Evolutionary conservation across 1,140 invertebrate genomes (phyloP).

Genomic region (Formica selysi): DNA sequence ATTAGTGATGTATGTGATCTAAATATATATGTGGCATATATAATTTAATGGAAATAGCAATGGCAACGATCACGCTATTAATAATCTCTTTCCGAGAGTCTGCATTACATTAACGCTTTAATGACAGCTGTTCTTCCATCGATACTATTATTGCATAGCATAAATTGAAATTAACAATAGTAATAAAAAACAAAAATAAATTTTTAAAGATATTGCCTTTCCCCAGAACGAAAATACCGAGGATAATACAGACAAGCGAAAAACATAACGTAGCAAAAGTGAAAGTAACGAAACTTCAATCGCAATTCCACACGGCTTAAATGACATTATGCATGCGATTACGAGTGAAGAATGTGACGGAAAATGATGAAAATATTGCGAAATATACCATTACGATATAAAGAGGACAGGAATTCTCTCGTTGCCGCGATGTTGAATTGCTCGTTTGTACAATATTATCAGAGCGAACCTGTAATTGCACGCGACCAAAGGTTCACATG

Average conservation of each 20-base stretch:
- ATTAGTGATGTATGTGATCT: neutral
- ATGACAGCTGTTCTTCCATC: neutral
- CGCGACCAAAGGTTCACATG: conserved; percentile 23
- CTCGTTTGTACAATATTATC: neutral
- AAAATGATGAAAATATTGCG: conserved; percentile 21
- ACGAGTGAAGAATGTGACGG: neutral
- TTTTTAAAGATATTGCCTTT: neutral
- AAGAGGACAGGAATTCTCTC: conserved; percentile 8
- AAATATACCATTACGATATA: neutral
- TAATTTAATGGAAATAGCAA: conserved; percentile 31
- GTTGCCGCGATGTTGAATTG: neutral
- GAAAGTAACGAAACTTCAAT: conserved; percentile 3
- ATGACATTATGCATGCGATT: conserved; percentile 26
- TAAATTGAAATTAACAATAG: neutral
- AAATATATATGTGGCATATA: neutral
- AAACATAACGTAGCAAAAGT: neutral
- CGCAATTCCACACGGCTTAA: conserved; percentile 8
- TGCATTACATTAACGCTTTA: neutral
- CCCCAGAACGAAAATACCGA: neutral
- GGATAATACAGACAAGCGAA: neutral
- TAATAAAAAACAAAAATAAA: neutral
- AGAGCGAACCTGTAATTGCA: conserved; percentile 36
- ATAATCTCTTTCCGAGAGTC: conserved; percentile 12
- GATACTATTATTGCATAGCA: neutral
- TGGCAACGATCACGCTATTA: neutral